Base-by-base conservation (phyloP, 2,797 vertebrate species). In the Chaetodon trifasciatus region DNA sequence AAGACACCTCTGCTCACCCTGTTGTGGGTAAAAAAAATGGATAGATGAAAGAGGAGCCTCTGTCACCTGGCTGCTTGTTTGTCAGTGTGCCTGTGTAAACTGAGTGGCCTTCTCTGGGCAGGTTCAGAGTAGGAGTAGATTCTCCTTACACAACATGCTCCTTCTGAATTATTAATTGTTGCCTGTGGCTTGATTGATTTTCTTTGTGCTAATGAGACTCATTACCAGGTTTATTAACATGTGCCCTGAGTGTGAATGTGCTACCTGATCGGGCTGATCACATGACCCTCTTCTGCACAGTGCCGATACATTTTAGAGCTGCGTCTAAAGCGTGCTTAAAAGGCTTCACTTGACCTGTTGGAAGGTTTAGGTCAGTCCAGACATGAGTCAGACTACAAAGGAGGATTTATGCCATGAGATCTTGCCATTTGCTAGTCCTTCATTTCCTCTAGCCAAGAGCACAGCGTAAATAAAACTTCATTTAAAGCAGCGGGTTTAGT, bases 131-230 rank as follows among this genome's bases (percentile, higher is more conserved):
- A 21, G 21, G 74, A 88, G 82, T 66, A n/a, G 70, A 44, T 83
- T 87, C 82, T 76, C 76, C 74, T 83, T 55, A 53, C 83, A 78
- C 90, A 91, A 84, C 86, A 78, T 46, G 78, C 75, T 86, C 77
- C 71, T 24, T 49, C 73, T 96, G 89, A 95, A 96, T 95, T 91
- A 93, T 96, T 95, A 88, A 96, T 92, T 69, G 74, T 53, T 57
- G 90, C 92, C 82, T 82, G 92, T 91, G 86, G 93, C 92, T 88
- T 89, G 85, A 94, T 95, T 93, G 94, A 94, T 94, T 95, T 94
- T 91, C 87, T 84, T 88, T 89, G 92, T 94, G 86, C 81, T 95
- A 96, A 96, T 94, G 95, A 95, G 92, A 68, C 94, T 96, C 94
- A 94, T 96, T 96, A 96, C 93, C 84, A 90, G 85, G 55, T 74